Evolutionary conservation across 1,140 invertebrate genomes (phyloP).

Genomic region (Ceratina japonica): DNA sequence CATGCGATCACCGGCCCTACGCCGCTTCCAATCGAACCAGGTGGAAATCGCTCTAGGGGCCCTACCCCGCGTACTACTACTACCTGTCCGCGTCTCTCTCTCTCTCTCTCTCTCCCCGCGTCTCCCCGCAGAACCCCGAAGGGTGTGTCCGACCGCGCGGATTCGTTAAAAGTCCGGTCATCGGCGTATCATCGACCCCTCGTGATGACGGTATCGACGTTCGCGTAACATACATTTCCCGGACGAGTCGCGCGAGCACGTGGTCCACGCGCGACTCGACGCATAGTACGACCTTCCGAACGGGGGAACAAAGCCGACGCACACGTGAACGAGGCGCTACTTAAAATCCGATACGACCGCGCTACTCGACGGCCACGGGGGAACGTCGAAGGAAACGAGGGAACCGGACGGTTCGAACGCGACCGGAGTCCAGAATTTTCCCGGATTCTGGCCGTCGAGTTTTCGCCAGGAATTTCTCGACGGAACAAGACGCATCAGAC

Average conservation of each 20-base stretch:
- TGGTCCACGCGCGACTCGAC: neutral
- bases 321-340: too few species aligned
- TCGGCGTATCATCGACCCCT: neutral
- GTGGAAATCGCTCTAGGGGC: slow-evolving; percentile 32
- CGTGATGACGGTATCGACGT: neutral
- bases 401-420: neutral
- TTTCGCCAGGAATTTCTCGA: slow-evolving; percentile 22
- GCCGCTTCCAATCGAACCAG: slow-evolving; percentile 37
- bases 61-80: slow-evolving; percentile 3
- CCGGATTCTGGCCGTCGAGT: neutral
- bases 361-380: too few species aligned
- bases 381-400: too few species aligned
- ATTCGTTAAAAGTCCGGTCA: neutral
- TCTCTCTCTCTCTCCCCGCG: neutral
- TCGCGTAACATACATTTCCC: neutral
- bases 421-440: neutral
- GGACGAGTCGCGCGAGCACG: slow-evolving; percentile 2
- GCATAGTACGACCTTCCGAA: neutral
- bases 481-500: slow-evolving; percentile 35
- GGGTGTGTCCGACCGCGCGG: slow-evolving; percentile 40
- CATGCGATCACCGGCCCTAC: slow-evolving; percentile 73
- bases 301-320: neutral
- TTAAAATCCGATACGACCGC: too few species aligned
- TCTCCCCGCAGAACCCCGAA: neutral
- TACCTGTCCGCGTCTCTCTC: neutral